These are phyloP conservation scores for Pseudopipra pipra DNA, from an alignment of 2,113 vertebrate genomes.

Conservation along the genomic window DNA sequence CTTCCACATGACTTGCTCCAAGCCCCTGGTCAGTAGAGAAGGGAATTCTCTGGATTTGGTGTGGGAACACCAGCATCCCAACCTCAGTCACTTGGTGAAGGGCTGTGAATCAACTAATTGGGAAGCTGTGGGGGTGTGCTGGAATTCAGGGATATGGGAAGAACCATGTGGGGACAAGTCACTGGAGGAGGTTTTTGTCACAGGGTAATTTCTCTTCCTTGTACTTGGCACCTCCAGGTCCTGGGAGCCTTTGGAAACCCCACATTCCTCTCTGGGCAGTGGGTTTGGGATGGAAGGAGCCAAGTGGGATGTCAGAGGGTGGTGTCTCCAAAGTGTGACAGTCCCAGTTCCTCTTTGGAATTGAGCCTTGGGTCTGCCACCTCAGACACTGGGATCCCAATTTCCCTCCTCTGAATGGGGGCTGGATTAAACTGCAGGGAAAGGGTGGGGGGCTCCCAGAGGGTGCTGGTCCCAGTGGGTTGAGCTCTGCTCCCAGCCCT, in stretches of 20 bases:
- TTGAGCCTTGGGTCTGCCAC: background rate
- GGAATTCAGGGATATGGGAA: background rate
- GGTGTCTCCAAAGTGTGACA: fast-evolving
- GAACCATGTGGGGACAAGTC: fast-evolving
- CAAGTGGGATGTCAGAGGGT: fast-evolving
- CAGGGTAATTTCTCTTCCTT: background rate
- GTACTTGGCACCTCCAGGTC: background rate
- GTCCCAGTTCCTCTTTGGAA: fast-evolving
- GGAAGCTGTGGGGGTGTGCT: background rate
- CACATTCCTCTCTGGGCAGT: fast-evolving
- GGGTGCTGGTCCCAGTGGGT: background rate
- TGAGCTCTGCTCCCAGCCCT: fast-evolving
- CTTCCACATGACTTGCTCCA: background rate
- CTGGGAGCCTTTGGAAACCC: background rate
- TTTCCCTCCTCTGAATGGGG: background rate
- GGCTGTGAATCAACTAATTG: background rate
- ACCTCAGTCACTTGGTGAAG: background rate
- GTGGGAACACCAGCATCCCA: background rate
- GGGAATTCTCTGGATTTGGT: background rate
- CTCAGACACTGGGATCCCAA: fast-evolving
- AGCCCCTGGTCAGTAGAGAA: background rate
- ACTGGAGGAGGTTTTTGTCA: background rate
- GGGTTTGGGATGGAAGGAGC: background rate
- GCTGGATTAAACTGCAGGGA: background rate
- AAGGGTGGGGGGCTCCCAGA: fast-evolving